Evolutionary conservation across 1,140 invertebrate genomes (phyloP), one percentile per base, ranked within the genome.

Genomic region (Leptinotarsa undecemlineata): DNA sequence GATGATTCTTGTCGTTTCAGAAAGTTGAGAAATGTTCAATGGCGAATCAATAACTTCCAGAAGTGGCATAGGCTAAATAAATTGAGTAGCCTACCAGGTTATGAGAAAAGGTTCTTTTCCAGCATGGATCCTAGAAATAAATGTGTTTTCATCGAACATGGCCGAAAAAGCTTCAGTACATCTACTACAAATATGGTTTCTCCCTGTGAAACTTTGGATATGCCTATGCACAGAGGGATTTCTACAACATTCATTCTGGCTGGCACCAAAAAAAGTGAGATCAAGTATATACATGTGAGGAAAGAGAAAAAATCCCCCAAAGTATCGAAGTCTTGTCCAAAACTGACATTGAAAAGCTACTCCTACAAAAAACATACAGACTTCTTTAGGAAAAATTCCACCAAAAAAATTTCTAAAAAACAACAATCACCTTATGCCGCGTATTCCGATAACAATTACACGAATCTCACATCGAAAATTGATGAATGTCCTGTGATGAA

Each of bases 21-120:
- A 20, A 66, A 71, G 17, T 26, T 73, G 0, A 21, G 64, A 48
- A 71, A 74, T 3, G 62, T 74, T 60, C 62, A 66, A 42, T 74
- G 73, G 75, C 73, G 72, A 61, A 57, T 74, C 48, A 60, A 74
- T 51, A 73, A 76, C 19, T 69, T 60, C 68, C 57, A 66, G 57
- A 76, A 71, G 15, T 74, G 48, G 61, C 60, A 76, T 51, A 26
- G 57, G 19, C 21, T 74, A 5, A 71, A 76, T 13, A 69, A 66
- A 11, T 19, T 73, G 48, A 73, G 23, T 21, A 62, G 42, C 3
- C 17, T 57, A n/a, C 51, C 51, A 17, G 51, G 51, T 57, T 57
- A 57, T 19, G n/a, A 17, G 15, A 57, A 57, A 19, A 57, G 51
- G n/a, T 57, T 57, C 17, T 57, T 17, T 19, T 57, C 51, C 13